These are phyloP conservation scores for Ambastaia sidthimunki DNA, from an alignment of 2,797 vertebrate species.

Conservation along the genomic window DNA sequence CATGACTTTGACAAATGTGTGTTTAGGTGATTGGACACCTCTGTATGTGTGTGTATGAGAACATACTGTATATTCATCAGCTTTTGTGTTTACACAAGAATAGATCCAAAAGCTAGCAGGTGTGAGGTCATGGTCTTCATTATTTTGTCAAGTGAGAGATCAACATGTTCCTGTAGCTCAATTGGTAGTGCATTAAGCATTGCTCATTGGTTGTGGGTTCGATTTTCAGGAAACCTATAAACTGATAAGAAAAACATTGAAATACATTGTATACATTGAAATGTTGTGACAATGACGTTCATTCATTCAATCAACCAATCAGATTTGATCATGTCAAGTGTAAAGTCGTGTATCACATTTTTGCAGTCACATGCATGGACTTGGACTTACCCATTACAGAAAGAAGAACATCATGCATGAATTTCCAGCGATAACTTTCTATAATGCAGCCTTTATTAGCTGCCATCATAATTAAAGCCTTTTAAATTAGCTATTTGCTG, in stretches of 20 bases:
- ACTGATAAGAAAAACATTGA: too few relatives aligned
- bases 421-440: background rate
- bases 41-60: constrained; percentile 1
- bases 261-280: too few relatives aligned
- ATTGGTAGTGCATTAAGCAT: too few relatives aligned
- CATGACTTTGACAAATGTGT: constrained; percentile 24
- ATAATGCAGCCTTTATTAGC: constrained; percentile 68
- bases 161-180: too few relatives aligned
- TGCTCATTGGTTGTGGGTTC: too few relatives aligned
- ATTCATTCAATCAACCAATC: too few relatives aligned
- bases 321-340: too few relatives aligned
- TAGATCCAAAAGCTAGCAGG: constrained; percentile 5
- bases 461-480: constrained; percentile 64
- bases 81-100: constrained; percentile 1
- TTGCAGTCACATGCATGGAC: background rate
- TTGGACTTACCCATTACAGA: background rate
- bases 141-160: too few relatives aligned
- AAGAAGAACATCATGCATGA: background rate
- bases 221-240: too few relatives aligned
- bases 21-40: background rate
- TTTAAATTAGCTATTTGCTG: constrained; percentile 69
- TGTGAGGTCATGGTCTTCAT: background rate
- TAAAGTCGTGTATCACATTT: background rate
- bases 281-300: too few relatives aligned
- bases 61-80: background rate